Conservation (phyloP, 2,797 vertebrate species). For the Pteropus rufus region DNA sequence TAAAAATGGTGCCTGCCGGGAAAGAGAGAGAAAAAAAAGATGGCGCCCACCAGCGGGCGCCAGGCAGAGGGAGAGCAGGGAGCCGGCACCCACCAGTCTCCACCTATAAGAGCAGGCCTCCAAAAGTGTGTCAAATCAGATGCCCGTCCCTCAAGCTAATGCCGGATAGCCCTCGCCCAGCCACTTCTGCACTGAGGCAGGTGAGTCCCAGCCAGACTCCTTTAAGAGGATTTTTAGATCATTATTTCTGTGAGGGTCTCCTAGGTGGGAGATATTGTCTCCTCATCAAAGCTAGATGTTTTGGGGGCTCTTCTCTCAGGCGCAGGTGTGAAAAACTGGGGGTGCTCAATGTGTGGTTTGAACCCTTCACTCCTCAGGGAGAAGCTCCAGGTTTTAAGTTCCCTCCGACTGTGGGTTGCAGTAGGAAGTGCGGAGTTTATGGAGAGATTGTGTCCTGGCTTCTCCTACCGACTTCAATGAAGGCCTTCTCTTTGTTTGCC, state of each 20-base stretch:
- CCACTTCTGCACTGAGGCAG: not conserved
- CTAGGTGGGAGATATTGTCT: not conserved
- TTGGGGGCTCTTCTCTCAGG: not conserved
- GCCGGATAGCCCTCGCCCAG: too few species aligned
- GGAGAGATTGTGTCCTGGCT: not conserved
- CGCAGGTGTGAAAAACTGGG: not conserved
- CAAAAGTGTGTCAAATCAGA: not conserved
- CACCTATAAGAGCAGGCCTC: accelerated
- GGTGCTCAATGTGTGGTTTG: not conserved
- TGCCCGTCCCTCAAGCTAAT: not conserved
- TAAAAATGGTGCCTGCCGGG: accelerated
- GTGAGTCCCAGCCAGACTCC: not conserved
- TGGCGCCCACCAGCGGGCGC: not conserved
- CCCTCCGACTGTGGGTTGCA: not conserved
- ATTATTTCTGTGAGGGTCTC: not conserved
- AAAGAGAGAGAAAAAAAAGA: not conserved
- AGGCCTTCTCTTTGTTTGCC: not conserved
- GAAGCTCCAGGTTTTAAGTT: not conserved
- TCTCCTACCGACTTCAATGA: not conserved
- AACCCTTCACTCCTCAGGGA: not conserved
- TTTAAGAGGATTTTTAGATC: not conserved
- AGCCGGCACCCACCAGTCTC: too few species aligned
- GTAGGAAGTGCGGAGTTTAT: not conserved
- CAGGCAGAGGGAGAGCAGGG: too few species aligned
- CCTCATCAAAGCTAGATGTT: not conserved